Base-by-base conservation (phyloP, 64 coral and sea anemone genomes). In the Pocillopora damicornis region DNA sequence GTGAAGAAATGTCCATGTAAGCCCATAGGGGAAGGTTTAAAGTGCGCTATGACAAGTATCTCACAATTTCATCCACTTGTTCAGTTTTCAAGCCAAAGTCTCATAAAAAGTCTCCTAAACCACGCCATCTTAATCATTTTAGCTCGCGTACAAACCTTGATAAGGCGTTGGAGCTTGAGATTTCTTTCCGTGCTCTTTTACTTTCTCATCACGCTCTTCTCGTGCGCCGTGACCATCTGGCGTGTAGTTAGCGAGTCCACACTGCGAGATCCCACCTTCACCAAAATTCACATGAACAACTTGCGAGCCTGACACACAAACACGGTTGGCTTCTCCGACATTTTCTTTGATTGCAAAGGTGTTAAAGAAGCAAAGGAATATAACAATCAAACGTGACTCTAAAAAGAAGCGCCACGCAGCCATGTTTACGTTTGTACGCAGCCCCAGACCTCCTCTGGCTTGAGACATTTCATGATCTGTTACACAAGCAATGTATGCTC, bases 261-360 rank as follows among this genome's bases (percentile, higher is more conserved):
- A 85, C 57, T 85, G 37, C 22, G 18, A 65, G 25, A 85, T 72
- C 81, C 36, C 63, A 72, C 81, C 11, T 0, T 67, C 37, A 11
- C 65, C 81, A 45, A 85, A 71, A 85, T 85, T 85, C 2, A 85
- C 81, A n/a, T 72, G 81, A 17, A 85, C 37, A 73, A 85, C 81
- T 42, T 85, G 81, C n/a, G 81, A 71, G 15, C 38, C 81, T 15
- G 81, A 58, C 5, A 72, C 63, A 45, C 81, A 85, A 14, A 37
- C 22, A 72, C 72, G 81, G 20, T 12, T 85, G 45, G 37, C 1
- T 58, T 18, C 61, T 17, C 26, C 35, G 17, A 51, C 16, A 22
- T 38, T 72, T 0, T 72, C 81, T 57, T 73, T 85, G 9, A 85
- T 57, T 25, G 38, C 63, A 6, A 85, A 56, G n/a, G 72, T 38